Evolutionary conservation across 2,888 invertebrate genomes (phyloP), one percentile per base, ranked within the genome.

Genomic region (Cosmorhoe ocellata): DNA sequence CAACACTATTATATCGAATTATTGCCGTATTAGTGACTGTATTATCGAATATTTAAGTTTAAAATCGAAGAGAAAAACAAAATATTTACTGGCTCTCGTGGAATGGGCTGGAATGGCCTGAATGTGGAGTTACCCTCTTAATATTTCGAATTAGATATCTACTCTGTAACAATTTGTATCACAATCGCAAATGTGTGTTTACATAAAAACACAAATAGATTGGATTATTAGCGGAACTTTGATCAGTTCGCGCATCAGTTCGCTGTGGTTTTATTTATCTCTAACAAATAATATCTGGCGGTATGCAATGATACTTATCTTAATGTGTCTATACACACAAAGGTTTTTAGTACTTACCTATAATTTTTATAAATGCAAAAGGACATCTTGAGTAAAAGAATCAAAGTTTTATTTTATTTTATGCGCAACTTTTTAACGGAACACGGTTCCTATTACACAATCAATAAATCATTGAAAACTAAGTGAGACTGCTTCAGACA

Each of bases 401-500:
- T 18, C 2, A 18, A 18, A 18, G 3, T 18, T 18, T 4, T 18
- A 18, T 18, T 18, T 18, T 18, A 18, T 18, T 18, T 2, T 18
- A 18, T 18, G 18, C 4, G n/a, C 6, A 24, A 24, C 24, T 11
- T 7, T 13, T 36, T 22, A 36, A 38, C 9, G 24, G n/a, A 52
- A 43, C 38, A 39, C 39, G 24, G 43, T 42, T 42, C 45, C 27
- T 40, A 51, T 48, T 45, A 37, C 48, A 46, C 41, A 50, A 59
- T 52, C 45, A 39, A 59, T 52, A 59, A 58, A 54, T 57, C 47
- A 51, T 48, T 45, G 42, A 50, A 40, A 52, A 50, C 50, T 49
- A 58, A 59, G 59, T 58, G 52, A 52, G 50, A 58, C 39, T 38
- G 49, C 37, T 57, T 56, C 63, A 68, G 59, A 72, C 42, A 30